Base-by-base conservation (phyloP, 2,888 invertebrate species). In the Aphidoletes aphidimyza region DNA sequence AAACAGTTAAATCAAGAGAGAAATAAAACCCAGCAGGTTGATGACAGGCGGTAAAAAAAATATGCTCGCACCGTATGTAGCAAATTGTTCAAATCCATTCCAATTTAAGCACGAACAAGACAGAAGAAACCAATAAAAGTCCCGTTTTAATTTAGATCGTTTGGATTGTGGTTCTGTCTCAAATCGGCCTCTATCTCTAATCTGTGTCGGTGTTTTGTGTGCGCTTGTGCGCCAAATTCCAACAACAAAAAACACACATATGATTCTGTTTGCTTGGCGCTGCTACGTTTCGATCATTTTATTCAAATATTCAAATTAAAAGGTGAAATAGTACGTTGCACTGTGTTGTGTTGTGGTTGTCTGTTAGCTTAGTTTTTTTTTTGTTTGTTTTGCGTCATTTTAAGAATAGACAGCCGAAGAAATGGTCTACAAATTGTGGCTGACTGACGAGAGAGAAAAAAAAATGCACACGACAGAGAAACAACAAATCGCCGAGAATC, bases 141-240 rank as follows among this genome's bases (percentile, higher is more conserved):
- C 69, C 69, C 69, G 69, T 69, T 69, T 69, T 69, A 69, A 69
- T 69, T 69, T 69, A 69, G 69, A 69, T 69, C 69, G 26, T 17
- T 14, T 14, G 34, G 14, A 69, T 34, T 5, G 69, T 69, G 6
- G 49, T n/a, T n/a, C n/a, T n/a, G n/a, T n/a, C n/a, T n/a, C n/a
- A n/a, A n/a, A n/a, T n/a, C n/a, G n/a, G n/a, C n/a, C n/a, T n/a
- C n/a, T n/a, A n/a, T n/a, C n/a, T n/a, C n/a, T n/a, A n/a, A n/a
- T n/a, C n/a, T 69, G 30, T 69, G 26, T 54, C 30, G 30, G 14
- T 30, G 30, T 30, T 22, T 22, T 54, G 22, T 22, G 9, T n/a
- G 22, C 22, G n/a, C 19, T 3, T 47, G 47, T 47, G 17, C 19
- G 47, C n/a, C n/a, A n/a, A n/a, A n/a, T n/a, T n/a, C n/a, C n/a